phyloP scores from a whole-genome alignment of 2,797 vertebrate species.

The Diceros bicornis region DNA sequence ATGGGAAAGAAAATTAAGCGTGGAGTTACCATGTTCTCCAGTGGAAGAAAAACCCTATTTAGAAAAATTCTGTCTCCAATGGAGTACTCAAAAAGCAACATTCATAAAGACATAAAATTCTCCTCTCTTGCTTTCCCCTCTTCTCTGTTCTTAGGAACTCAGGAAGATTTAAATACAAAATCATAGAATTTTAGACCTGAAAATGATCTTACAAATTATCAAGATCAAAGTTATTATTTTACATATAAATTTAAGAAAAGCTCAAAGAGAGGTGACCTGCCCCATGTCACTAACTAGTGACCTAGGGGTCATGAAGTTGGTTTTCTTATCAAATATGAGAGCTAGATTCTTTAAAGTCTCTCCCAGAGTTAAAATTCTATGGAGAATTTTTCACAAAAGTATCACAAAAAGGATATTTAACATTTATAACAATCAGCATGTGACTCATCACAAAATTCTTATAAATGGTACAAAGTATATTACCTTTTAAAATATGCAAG shows the following conservation, averaged over 20 bases:
- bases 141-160: slow-evolving; percentile 50
- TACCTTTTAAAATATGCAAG: slow-evolving; percentile 71
- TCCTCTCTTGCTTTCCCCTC: not conserved
- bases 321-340: slow-evolving; percentile 62
- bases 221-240: slow-evolving; percentile 55
- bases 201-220: slow-evolving; percentile 60
- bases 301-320: not conserved
- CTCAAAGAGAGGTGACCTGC: slow-evolving; percentile 27
- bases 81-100: slow-evolving; percentile 1
- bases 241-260: slow-evolving; percentile 61
- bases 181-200: slow-evolving; percentile 58
- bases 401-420: slow-evolving; percentile 73
- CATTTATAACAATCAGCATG: slow-evolving; percentile 45
- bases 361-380: slow-evolving; percentile 69
- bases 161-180: slow-evolving; percentile 63
- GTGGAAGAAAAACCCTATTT: slow-evolving; percentile 65
- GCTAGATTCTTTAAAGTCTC: slow-evolving; percentile 52
- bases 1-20: slow-evolving; percentile 43
- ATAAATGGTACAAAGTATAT: slow-evolving; percentile 74
- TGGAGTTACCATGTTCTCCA: not conserved
- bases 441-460: slow-evolving; percentile 70
- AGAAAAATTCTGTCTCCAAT: slow-evolving; percentile 62
- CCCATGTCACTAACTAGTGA: slow-evolving; percentile 46
- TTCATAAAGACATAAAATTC: slow-evolving; percentile 57
- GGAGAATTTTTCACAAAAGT: slow-evolving; percentile 56